Conservation (phyloP, 2,888 invertebrate species). For the Scaptomyza caliginosa region DNA sequence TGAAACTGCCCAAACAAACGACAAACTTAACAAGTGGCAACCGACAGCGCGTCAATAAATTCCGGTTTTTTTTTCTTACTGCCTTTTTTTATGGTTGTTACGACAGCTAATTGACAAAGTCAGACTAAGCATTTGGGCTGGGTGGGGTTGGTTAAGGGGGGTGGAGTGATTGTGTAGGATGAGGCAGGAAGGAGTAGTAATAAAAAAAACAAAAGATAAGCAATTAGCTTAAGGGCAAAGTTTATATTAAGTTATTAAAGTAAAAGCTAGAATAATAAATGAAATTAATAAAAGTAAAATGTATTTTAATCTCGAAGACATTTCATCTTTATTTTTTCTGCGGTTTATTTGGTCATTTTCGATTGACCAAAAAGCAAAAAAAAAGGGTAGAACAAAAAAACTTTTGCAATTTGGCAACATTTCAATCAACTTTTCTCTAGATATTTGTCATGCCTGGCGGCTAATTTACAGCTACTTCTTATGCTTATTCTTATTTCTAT, state of each 20-base stretch:
- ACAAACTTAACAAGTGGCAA: conserved; percentile 63
- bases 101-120: conserved; percentile 65
- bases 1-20: conserved; percentile 57
- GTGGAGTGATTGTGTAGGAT: background rate
- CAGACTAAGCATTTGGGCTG: conserved; percentile 11
- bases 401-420: conserved; percentile 36
- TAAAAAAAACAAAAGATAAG: conserved; percentile 5
- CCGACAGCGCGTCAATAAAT: conserved; percentile 69
- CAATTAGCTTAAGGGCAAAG: conserved; percentile 23
- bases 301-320: too few relatives aligned
- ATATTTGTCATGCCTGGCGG: conserved; percentile 20
- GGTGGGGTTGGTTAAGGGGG: background rate
- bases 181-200: background rate
- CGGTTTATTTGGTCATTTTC: conserved; percentile 32
- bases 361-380: conserved; percentile 31
- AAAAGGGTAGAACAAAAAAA: conserved; percentile 7
- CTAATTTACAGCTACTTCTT: conserved; percentile 9
- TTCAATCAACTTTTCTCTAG: conserved; percentile 37
- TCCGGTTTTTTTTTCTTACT: conserved; percentile 3
- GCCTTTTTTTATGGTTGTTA: conserved; percentile 41
- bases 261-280: too few relatives aligned
- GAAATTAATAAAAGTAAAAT: too few relatives aligned
- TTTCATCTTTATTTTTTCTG: too few relatives aligned
- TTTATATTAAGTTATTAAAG: background rate
- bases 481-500: background rate